Percentiles rank a stretch among this genome's conserved stretches.
These are phyloP conservation scores for Hafferia zeledoni DNA, from an alignment of 2,797 vertebrate genomes.

Conservation along the genomic window DNA sequence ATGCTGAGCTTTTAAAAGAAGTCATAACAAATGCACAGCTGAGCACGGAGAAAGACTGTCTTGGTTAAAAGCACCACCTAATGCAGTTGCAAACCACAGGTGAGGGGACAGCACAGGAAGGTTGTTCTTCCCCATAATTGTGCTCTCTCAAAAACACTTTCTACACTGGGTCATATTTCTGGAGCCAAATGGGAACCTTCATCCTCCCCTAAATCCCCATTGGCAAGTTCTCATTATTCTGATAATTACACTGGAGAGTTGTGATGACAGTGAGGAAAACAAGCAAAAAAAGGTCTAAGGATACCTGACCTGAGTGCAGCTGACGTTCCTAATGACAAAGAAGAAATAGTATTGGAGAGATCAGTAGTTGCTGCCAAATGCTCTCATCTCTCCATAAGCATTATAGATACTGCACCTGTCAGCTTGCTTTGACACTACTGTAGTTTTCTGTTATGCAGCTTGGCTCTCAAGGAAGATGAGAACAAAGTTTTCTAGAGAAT, in stretches of 20 bases:
- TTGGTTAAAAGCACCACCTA: fast-evolving
- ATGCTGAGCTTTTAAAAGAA: not conserved
- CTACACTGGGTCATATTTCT: not conserved
- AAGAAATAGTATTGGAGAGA: not conserved
- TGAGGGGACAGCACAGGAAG: not conserved
- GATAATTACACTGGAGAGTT: not conserved
- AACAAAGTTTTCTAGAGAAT: not conserved
- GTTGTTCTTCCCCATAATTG: not conserved
- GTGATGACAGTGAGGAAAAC: not conserved
- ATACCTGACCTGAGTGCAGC: not conserved
- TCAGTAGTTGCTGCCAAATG: not conserved
- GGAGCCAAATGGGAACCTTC: not conserved
- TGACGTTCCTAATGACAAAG: not conserved
- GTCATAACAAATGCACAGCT: not conserved
- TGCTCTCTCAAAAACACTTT: not conserved
- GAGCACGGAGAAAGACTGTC: not conserved
- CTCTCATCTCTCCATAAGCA: not conserved
- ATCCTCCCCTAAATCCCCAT: not conserved
- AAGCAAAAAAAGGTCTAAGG: not conserved
- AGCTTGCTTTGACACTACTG: not conserved
- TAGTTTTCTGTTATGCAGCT: not conserved
- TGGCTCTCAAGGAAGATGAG: not conserved
- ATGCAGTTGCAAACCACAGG: not conserved
- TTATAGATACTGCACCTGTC: not conserved
- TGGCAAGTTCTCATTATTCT: not conserved